Evolutionary conservation across 2,888 invertebrate genomes (phyloP), one percentile per base, ranked within the genome.

Genomic region (Conchocele bisecta): DNA sequence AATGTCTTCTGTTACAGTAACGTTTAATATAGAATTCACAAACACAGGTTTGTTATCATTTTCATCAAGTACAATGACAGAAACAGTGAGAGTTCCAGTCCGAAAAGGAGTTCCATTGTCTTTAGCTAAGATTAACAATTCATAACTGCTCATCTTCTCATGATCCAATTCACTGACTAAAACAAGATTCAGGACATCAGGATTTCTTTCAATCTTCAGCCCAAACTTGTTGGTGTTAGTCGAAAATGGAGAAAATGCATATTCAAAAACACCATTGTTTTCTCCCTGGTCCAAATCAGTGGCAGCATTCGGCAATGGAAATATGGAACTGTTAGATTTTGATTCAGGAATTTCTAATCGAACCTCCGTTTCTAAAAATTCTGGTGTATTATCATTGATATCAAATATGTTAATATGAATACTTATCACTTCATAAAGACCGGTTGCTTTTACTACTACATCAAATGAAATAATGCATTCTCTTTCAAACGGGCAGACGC

Each of bases 11-110:
- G 75, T 77, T 0, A 82, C 71, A 13, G 77, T 74, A 15, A 81
- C 61, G 42, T 74, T 67, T 3, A 73, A 39, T 17, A 67, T 29
- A 1, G 70, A 29, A 58, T 78, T 54, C n/a, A 44, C 51, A 54
- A 83, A 83, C 17, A 51, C 54, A 29, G 83, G 83, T 41, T 73
- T 75, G 39, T 83, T 83, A 58, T 83, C 83, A 65, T 83, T 83
- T 67, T 83, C 81, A 68, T 83, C 83, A 9, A 78, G 17, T 3
- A 83, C 70, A 42, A 73, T 65, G 4, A 83, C 66, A 37, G 56
- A 59, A 4, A 83, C 70, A 9, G 78, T 81, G 9, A 81, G 44
- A 22, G 81, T 81, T 20, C 83, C 83, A 48, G 81, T 81, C 59
- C 76, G 60, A 2, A 69, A 41, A 24, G 81, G 83, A 17, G 71